Conservation (phyloP, 2,797 vertebrate species). For the Halcyon leucocephala region DNA sequence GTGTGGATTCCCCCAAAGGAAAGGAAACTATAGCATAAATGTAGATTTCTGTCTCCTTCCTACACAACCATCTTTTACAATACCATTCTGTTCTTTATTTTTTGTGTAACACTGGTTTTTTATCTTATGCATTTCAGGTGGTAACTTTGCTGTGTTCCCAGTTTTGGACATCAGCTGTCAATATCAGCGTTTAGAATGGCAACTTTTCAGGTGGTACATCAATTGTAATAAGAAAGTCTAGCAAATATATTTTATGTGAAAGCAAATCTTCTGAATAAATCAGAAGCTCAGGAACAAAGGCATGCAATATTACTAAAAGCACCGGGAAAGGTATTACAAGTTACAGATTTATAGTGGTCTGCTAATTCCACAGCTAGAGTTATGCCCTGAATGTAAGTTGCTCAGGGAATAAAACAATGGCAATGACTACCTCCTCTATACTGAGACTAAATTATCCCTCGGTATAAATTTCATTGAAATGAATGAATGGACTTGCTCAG, state of each 20-base stretch:
- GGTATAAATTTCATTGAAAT: neutral
- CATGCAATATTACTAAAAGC: neutral
- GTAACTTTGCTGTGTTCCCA: neutral
- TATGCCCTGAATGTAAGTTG: neutral
- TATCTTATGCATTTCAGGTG: fast-evolving
- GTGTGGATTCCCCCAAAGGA: neutral
- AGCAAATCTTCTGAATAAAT: neutral
- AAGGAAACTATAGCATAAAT: neutral
- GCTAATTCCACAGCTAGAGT: neutral
- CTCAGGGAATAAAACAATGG: neutral
- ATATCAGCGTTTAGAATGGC: neutral
- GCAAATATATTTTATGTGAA: neutral
- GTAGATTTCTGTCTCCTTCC: neutral
- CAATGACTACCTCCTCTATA: neutral
- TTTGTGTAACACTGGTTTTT: neutral
- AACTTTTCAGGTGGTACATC: neutral
- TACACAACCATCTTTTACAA: neutral
- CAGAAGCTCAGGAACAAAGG: neutral
- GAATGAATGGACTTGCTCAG: neutral
- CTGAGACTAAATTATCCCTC: neutral
- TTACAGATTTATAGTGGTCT: neutral
- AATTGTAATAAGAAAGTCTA: neutral
- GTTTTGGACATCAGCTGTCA: neutral
- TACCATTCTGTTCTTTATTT: neutral
- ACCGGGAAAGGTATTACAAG: neutral